These are phyloP conservation scores for Tipula helvola DNA, from an alignment of 2,888 invertebrate genomes.

Conservation along the genomic window DNA sequence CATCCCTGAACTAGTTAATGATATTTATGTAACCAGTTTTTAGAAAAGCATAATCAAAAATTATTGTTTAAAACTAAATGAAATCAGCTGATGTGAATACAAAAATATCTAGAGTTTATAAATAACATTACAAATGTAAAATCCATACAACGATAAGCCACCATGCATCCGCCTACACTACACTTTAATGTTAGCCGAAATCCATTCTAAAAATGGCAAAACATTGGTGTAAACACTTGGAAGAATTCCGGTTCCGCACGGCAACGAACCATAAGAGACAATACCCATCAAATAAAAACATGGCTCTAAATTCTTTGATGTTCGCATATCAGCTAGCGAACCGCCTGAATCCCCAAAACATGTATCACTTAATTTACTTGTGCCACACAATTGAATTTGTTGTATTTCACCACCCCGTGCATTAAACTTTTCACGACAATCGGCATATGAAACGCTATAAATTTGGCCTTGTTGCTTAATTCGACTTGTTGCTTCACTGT, in stretches of 20 bases:
- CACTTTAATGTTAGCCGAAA: neutral
- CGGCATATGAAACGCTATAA: neutral
- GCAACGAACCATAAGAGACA: neutral
- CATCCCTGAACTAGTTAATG: too few species aligned
- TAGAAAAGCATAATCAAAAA: too few species aligned
- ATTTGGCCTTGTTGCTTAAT: neutral
- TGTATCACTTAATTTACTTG: neutral
- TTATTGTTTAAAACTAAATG: too few species aligned
- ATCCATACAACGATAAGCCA: too few species aligned
- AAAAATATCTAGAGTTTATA: too few species aligned
- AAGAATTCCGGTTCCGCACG: neutral
- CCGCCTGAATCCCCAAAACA: neutral
- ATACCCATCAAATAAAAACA: neutral
- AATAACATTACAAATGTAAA: too few species aligned
- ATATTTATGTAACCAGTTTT: too few species aligned
- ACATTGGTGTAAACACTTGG: neutral
- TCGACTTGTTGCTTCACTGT: neutral
- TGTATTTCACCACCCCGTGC: neutral
- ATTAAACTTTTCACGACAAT: neutral
- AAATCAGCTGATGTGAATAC: too few species aligned
- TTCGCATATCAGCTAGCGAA: neutral
- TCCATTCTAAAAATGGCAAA: neutral
- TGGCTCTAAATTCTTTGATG: neutral
- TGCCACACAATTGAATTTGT: neutral
- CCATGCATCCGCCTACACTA: too few species aligned